Base-by-base conservation (phyloP, 2,888 invertebrate species). In the Heliconius aoede region DNA sequence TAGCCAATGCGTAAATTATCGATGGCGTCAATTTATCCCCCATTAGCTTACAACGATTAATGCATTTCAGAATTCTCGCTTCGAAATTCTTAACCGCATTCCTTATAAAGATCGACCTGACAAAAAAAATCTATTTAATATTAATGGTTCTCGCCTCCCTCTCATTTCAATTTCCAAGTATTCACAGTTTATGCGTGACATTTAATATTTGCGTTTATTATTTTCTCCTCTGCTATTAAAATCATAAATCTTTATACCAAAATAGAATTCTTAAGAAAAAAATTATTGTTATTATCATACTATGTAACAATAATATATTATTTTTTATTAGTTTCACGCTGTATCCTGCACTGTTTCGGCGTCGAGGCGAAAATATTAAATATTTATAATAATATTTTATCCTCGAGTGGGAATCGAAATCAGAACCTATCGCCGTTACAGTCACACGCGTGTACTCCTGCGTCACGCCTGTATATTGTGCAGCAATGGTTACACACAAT, bases 1-100 rank as follows among this genome's bases (percentile, higher is more conserved):
- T 86, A 86, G 82, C 85, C 84, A 85, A 83, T 85, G 85, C 82
- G 85, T 86, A 85, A 86, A 89, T 89, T 85, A 86, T 85, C 85
- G 83, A 85, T 85, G 84, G 83, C 84, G 84, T 84, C 86, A 86
- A 87, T 87, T 88, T 87, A 81, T 79, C 83, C 80, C 76, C 80
- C 77, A 79, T 82, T 78, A 77, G 78, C 73, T 79, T 79, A 81
- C 80, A 79, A 78, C 76, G 77, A 79, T 80, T 82, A 80, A 62
- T 73, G 67, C 46, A 58, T 71, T 75, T 40, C 72, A 68, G 69
- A 74, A 73, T 75, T 79, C 71, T 55, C 62, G 62, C 58, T 71
- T 36, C 60, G 71, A 71, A 71, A 72, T 32, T 60, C 72, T 60
- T 72, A 64, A 62, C 62, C 71, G 62, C 75, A 71, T 75, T 75